phyloP scores from a whole-genome alignment of 2,113 vertebrate species.

The Ctenodactylus gundi region DNA sequence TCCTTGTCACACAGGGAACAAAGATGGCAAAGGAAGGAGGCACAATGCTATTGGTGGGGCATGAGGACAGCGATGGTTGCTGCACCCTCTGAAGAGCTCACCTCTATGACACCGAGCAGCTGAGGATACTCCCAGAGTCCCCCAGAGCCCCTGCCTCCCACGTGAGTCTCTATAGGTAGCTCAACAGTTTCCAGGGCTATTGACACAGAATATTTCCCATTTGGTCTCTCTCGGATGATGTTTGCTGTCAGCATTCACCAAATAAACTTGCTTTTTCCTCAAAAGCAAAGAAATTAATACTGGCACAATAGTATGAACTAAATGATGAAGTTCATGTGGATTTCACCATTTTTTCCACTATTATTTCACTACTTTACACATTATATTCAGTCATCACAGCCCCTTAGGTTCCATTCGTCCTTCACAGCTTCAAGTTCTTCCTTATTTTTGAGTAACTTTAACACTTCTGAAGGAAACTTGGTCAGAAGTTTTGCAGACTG shows the following conservation, averaged over 20 bases:
- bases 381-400: not conserved
- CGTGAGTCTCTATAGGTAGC: not conserved
- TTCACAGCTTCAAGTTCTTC: not conserved
- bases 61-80: constrained; percentile 90
- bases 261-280: constrained; percentile 59
- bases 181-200: not conserved
- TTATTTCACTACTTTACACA: not conserved
- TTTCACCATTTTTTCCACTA: not conserved
- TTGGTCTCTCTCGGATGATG: not conserved
- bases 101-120: no score
- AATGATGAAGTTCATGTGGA: not conserved
- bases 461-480: not conserved
- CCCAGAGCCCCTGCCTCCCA: not conserved
- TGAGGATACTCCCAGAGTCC: not conserved
- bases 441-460: not conserved
- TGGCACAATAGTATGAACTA: not conserved
- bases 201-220: not conserved
- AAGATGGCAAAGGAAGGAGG: constrained; percentile 92
- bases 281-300: not conserved
- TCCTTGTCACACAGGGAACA: constrained; percentile 91
- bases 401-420: not conserved
- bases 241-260: constrained; percentile 45
- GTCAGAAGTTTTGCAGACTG: not conserved
- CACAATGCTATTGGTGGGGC: constrained; percentile 87
- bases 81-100: constrained; percentile 89